Conservation (phyloP, 2,888 invertebrate genomes). For the Cephus pulcher region DNA sequence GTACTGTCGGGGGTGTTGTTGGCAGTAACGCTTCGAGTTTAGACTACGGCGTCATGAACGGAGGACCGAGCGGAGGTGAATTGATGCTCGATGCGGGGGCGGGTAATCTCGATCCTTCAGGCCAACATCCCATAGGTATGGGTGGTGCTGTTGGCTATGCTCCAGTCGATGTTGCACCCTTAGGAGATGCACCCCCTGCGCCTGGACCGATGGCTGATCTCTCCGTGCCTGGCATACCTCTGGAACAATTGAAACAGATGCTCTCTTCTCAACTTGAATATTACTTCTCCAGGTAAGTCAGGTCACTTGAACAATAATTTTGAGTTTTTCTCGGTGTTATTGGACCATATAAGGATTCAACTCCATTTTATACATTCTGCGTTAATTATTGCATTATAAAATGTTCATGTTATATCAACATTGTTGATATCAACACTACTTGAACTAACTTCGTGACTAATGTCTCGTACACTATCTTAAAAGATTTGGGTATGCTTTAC, state of each 20-base stretch:
- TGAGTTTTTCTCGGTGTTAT: background rate
- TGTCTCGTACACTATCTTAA: background rate
- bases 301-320: background rate
- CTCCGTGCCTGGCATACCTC: slow-evolving; percentile 69
- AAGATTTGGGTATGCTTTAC: background rate
- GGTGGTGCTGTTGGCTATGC: slow-evolving; percentile 62
- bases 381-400: background rate
- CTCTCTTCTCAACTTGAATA: slow-evolving; percentile 87
- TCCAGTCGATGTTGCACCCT: slow-evolving; percentile 57
- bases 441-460: background rate
- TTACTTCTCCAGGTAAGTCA: slow-evolving; percentile 84
- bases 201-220: slow-evolving; percentile 67
- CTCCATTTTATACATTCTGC: background rate
- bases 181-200: slow-evolving; percentile 67
- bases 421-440: background rate
- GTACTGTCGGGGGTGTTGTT: slow-evolving; percentile 58
- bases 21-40: slow-evolving; percentile 55
- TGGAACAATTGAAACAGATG: slow-evolving; percentile 82
- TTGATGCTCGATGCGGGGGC: slow-evolving; percentile 61
- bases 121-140: slow-evolving; percentile 62
- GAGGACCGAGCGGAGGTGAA: slow-evolving; percentile 57
- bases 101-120: slow-evolving; percentile 55
- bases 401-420: background rate
- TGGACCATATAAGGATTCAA: background rate
- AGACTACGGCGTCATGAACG: slow-evolving; percentile 66